Percentiles rank a stretch among this genome's conserved stretches.
Conservation (phyloP, 1,140 invertebrate species). For the Stenopsyche tienmushanensis region DNA sequence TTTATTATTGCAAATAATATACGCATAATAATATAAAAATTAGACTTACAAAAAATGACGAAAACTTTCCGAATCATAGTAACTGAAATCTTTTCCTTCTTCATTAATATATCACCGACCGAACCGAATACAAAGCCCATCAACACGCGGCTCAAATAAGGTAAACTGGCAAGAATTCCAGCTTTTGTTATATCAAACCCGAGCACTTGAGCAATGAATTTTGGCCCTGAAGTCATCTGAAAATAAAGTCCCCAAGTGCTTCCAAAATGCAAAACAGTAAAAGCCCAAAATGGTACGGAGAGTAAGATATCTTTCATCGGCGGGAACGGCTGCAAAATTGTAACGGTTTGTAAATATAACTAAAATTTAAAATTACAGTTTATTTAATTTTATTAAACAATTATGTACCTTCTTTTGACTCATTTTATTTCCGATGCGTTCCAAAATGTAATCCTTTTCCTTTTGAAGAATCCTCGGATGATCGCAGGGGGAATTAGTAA, state of each 20-base stretch:
- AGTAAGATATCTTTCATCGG: conserved; percentile 61
- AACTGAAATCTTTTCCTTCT: conserved; percentile 58
- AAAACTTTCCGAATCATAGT: conserved; percentile 70
- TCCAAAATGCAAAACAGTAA: conserved; percentile 69
- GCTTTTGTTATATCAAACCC: conserved; percentile 78
- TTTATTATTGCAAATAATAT: background rate
- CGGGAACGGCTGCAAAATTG: conserved; percentile 54
- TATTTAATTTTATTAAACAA: background rate
- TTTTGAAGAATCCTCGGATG: conserved; percentile 74
- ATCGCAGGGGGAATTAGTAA: conserved; percentile 68
- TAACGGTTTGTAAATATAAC: conserved; percentile 44
- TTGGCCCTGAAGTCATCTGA: conserved; percentile 84
- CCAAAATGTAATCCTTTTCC: conserved; percentile 76
- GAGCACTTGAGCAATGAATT: conserved; percentile 79
- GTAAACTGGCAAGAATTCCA: conserved; percentile 68
- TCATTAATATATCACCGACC: conserved; percentile 64
- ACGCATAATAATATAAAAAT: conserved; percentile 57
- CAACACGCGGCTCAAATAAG: conserved; percentile 65
- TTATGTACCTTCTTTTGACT: conserved; percentile 52
- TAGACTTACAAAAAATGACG: conserved; percentile 65
- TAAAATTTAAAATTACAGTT: conserved; percentile 39
- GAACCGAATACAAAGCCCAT: conserved; percentile 67
- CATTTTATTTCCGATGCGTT: conserved; percentile 55
- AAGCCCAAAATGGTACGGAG: conserved; percentile 68
- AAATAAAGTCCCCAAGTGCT: conserved; percentile 80